Conservation (phyloP, 2,888 invertebrate genomes). For the Napeogenes inachia region DNA sequence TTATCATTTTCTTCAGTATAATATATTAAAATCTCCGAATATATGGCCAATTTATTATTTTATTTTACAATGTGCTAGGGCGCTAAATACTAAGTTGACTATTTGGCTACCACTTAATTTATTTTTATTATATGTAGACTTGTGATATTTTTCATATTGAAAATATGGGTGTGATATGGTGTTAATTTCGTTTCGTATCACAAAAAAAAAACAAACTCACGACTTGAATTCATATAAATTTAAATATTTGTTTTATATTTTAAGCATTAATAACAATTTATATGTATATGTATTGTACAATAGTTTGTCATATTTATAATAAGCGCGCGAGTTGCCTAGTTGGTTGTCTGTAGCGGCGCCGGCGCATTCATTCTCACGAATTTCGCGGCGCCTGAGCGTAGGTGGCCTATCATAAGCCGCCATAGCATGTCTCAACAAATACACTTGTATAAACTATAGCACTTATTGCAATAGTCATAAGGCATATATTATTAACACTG, state of each 20-base stretch:
- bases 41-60: conserved; percentile 30
- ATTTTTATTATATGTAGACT: conserved; percentile 38
- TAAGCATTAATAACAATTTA: neutral
- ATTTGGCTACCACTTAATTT: conserved; percentile 31
- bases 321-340: neutral
- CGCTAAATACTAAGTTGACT: conserved; percentile 36
- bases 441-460: conserved; percentile 38
- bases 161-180: conserved; percentile 19
- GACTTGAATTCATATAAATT: no score
- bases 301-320: neutral
- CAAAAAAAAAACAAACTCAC: conserved; percentile 7
- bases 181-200: conserved; percentile 20
- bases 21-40: conserved; percentile 13
- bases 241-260: neutral
- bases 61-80: conserved; percentile 33
- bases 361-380: conserved; percentile 70
- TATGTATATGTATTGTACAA: neutral
- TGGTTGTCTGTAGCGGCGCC: conserved; percentile 44
- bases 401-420: conserved; percentile 70
- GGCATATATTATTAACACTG: conserved; percentile 36
- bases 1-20: neutral
- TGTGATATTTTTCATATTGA: conserved; percentile 35
- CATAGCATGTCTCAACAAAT: conserved; percentile 48
- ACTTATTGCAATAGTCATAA: conserved; percentile 42
- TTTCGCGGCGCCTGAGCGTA: conserved; percentile 70